phyloP scores from a whole-genome alignment of 2,113 vertebrate species.

The Morone saxatilis region DNA sequence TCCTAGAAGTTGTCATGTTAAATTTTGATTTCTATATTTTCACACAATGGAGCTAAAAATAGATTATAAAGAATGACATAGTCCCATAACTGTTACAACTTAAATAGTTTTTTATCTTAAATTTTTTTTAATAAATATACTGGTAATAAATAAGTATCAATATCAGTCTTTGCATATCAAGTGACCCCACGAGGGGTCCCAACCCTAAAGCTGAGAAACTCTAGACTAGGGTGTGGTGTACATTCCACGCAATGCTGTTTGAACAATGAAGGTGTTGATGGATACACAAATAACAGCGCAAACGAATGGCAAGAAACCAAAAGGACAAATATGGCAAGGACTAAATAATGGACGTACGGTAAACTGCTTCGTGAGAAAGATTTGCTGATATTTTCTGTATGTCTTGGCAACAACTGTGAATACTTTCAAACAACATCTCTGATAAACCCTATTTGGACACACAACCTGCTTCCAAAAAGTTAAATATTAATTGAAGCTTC shows the following conservation, averaged over 20 bases:
- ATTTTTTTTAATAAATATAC: neutral
- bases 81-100: neutral
- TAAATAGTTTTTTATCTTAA: neutral
- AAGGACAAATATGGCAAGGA: neutral
- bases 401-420: neutral
- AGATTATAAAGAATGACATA: neutral
- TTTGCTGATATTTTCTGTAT: neutral
- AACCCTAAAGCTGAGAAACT: slow-evolving; percentile 34
- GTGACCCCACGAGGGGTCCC: neutral
- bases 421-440: neutral
- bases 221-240: slow-evolving; percentile 45
- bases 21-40: neutral
- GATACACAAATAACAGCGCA: slow-evolving; percentile 24
- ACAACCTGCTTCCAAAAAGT: neutral
- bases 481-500: neutral
- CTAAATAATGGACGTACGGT: neutral
- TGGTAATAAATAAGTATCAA: neutral
- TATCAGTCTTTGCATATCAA: slow-evolving; percentile 4
- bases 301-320: slow-evolving; percentile 8
- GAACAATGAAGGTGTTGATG: slow-evolving; percentile 23
- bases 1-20: neutral
- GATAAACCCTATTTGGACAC: neutral
- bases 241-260: neutral
- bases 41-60: neutral
- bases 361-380: neutral